A percentile compares a stretch with the other conserved stretches of the same genome.
Conservation (phyloP, 2,113 vertebrate genomes). For the Halichoeres trimaculatus region DNA sequence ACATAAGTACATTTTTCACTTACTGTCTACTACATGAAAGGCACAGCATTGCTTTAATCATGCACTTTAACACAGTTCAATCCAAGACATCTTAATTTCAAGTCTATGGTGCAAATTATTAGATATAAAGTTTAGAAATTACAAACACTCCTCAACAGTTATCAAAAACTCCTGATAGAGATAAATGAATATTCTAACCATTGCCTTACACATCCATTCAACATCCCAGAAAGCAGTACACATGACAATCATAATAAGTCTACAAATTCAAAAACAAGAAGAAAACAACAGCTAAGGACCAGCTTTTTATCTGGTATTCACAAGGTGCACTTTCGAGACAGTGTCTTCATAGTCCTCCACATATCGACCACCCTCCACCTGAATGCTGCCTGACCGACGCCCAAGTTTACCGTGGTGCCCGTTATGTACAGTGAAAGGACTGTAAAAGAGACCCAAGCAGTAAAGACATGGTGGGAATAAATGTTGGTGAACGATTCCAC, state of each 20-base stretch:
- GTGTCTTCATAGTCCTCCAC: conserved; percentile 10
- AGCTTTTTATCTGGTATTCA: background rate
- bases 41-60: background rate
- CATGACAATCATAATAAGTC: no score
- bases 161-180: no score
- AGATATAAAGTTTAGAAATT: no score
- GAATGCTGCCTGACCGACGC: conserved; percentile 34
- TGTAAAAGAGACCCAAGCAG: accelerated
- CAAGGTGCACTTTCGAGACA: background rate
- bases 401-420: conserved; percentile 37
- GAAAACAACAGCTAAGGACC: background rate
- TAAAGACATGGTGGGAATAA: accelerated
- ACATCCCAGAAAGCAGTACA: no score
- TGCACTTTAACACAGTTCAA: background rate
- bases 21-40: no score
- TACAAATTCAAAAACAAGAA: no score
- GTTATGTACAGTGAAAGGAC: background rate
- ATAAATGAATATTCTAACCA: no score
- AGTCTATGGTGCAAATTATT: background rate
- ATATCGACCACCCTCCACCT: background rate
- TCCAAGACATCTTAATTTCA: background rate
- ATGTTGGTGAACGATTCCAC: accelerated
- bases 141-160: no score
- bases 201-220: background rate
- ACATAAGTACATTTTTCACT: no score